Evolutionary conservation across 2,888 invertebrate species (phyloP), one percentile per base, ranked within the genome.

Genomic region (Andrena bicolor): DNA sequence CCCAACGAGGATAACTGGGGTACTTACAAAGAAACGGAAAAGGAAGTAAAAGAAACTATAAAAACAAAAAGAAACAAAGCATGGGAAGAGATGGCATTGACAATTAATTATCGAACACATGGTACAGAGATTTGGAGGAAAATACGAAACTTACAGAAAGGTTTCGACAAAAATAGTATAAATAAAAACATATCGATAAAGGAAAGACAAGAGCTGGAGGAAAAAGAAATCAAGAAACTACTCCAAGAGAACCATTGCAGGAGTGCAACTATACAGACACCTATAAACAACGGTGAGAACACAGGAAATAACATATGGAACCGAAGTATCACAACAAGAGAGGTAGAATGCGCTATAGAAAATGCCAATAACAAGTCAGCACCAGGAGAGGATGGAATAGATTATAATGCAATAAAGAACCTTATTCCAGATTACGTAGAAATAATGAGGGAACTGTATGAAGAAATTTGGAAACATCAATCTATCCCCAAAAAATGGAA

Each of bases 381-480:
- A 10, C 66, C 82, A 4, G 76, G 79, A 4, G 16, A 65, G 10
- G 79, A 82, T 53, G n/a, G 35, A 2, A 82, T 82, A 35, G 79
- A 82, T 20, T 82, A 84, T 10, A 0, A 63, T 0, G 63, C 79
- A 20, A 76, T 82, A 32, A 61, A 70, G 8, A 10, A 49, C 2
- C 41, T 79, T 2, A 71, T 41, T 3, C n/a, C 2, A 2, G 51
- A 48, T 16, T 80, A 41, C 0, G 23, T 23, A 26, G 56, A 56
- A 10, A 1, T 69, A 0, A 16, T 82, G 2, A 49, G 76, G 8
- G 51, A 75, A 0, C n/a, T 82, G 10, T 82, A 66, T 41, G 77
- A 84, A 16, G 73, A 79, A 7, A 70, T 76, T 0, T 73, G 70
- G 13, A n/a, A 4, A 2, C n/a, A 60, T 13, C 60, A 49, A 10